Percentiles rank a stretch among this genome's conserved stretches.
phyloP scores from a whole-genome alignment of 2,888 invertebrate genomes.

The Pyrrhosoma nymphula region DNA sequence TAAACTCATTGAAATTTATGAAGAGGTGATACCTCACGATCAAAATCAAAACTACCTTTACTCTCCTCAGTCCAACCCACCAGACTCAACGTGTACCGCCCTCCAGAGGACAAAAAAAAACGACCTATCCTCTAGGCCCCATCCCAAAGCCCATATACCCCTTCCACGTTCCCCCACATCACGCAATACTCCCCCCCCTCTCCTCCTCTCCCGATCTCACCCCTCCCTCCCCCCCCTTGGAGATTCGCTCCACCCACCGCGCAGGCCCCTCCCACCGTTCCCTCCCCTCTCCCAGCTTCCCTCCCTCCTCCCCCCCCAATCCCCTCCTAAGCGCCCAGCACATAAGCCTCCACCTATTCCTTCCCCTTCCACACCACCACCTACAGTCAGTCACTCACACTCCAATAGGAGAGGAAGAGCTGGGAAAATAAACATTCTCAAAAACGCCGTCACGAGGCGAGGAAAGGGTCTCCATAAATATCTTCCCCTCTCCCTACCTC shows the following conservation, averaged over 20 bases:
- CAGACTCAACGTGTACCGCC: not conserved
- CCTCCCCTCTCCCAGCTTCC: not conserved
- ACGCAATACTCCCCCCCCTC: not conserved
- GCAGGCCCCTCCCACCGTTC: not conserved
- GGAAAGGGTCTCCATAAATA: slow-evolving; percentile 57
- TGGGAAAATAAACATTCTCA: slow-evolving; percentile 49
- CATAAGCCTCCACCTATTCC: not conserved
- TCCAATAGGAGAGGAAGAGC: not conserved
- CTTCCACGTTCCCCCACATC: not conserved
- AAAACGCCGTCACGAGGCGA: slow-evolving; percentile 28
- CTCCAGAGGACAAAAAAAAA: not conserved
- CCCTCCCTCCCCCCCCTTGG: not conserved
- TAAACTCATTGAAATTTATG: no score
- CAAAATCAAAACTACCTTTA: not conserved
- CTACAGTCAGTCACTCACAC: no score
- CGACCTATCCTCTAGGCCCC: not conserved
- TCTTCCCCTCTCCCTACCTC: slow-evolving; percentile 20
- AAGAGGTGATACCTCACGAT: no score
- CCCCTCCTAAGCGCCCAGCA: not conserved
- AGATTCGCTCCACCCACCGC: not conserved
- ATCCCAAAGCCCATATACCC: not conserved
- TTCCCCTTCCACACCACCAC: not conserved
- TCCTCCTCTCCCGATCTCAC: not conserved
- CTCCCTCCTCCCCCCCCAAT: no score
- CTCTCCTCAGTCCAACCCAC: not conserved